Conservation (phyloP, 2,888 invertebrate genomes). For the Taphrorychus bicolor region DNA sequence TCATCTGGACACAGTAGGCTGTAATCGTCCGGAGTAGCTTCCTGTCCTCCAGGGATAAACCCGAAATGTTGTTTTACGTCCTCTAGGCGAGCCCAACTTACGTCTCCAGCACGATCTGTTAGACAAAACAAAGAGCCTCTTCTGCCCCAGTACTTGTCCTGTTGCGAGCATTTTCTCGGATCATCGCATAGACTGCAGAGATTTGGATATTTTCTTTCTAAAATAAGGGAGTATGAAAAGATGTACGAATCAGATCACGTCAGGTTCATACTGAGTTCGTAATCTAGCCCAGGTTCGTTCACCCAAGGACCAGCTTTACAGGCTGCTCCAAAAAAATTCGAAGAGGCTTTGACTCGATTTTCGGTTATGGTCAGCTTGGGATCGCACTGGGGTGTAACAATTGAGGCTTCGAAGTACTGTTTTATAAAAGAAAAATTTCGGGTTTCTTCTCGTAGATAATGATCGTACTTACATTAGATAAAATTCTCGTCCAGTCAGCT, state of each 20-base stretch:
- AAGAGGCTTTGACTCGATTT: conserved; percentile 76
- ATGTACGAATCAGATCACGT: neutral
- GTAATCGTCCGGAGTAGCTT: conserved; percentile 63
- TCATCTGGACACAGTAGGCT: conserved; percentile 82
- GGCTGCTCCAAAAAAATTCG: conserved; percentile 77
- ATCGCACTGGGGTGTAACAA: conserved; percentile 77
- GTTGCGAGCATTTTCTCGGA: conserved; percentile 66
- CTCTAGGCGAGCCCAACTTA: conserved; percentile 81
- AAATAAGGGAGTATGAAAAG: neutral
- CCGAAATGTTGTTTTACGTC: conserved; percentile 73
- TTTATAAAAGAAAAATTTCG: too few relatives aligned
- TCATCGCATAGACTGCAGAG: conserved; percentile 76
- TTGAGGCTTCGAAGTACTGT: conserved; percentile 76
- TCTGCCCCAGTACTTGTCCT: conserved; percentile 85
- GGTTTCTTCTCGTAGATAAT: too few relatives aligned
- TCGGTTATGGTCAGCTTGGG: conserved; percentile 72
- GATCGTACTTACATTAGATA: conserved; percentile 73
- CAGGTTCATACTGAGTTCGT: conserved; percentile 66
- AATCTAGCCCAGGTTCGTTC: conserved; percentile 69
- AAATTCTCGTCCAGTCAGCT: conserved; percentile 77
- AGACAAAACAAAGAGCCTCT: conserved; percentile 83
- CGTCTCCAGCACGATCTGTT: conserved; percentile 78
- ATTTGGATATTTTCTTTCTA: conserved; percentile 71
- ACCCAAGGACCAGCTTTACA: conserved; percentile 91
- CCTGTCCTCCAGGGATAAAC: conserved; percentile 58